Evolutionary conservation across 2,113 vertebrate species (phyloP), one percentile per base, ranked within the genome.

Genomic region (Sarotherodon lohbergeri): DNA sequence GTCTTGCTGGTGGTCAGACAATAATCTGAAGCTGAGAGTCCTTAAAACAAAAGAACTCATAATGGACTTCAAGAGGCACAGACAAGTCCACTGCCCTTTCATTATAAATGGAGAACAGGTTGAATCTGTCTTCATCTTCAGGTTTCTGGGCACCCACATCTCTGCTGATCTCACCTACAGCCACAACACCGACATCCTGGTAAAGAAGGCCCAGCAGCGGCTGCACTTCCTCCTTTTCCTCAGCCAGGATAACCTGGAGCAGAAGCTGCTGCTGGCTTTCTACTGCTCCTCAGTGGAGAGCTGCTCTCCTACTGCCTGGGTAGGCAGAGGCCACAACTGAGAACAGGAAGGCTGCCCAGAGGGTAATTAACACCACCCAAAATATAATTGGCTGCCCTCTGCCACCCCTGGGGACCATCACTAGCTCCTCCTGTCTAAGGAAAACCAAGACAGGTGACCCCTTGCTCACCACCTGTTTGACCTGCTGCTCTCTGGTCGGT

Each of bases 231-330:
- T 61, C 57, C 2, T 32, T 27, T 27, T 59, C 57, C 57, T 61
- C 17, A 61, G 57, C 2, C 3, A 61, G 57, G 0, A 17, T 59
- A 61, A 61, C 27, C 14, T 32, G 57, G 3, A 61, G 27, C 0
- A 61, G 27, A 61, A 61, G 57, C 57, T 32, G 27, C 57, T 32
- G 27, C 57, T 0, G 57, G 57, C 27, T 59, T 59, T 59, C 14
- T 32, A 32, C 0, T 0, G 56, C 56, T 59, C 14, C 56, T 59
- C 56, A 59, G 56, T 59, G 7, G 0, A 59, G 56, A 32, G 27
- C 14, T 9, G 7, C 56, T 59, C 27, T 61, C 57, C 57, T 61
- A 32, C 27, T 61, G 57, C 27, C 27, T 32, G 27, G 57, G 27
- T 17, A 61, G 14, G 57, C 57, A 32, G 27, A 61, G 57, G 57